phyloP scores from a whole-genome alignment of 2,113 vertebrate species.

The Calyptommatus sinebrachiatus region DNA sequence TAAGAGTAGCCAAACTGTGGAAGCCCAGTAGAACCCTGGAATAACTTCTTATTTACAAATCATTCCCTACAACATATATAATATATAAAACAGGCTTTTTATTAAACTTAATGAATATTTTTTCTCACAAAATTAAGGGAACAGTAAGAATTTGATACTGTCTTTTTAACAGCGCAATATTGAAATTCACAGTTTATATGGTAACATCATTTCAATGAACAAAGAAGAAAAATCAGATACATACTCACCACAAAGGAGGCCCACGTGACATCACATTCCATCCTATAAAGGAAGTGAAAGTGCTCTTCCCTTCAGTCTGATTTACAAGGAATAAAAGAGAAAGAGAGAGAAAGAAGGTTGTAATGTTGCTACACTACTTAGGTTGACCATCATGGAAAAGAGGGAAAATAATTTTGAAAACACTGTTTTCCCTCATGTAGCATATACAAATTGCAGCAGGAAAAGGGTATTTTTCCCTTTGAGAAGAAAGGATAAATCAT shows the following conservation, averaged over 20 bases:
- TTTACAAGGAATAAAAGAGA: constrained; percentile 76
- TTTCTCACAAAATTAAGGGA: neutral
- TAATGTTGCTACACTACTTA: constrained; percentile 70
- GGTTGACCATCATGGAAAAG: constrained; percentile 48
- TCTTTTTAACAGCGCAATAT: constrained; percentile 17
- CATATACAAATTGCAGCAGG: constrained; percentile 31
- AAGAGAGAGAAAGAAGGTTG: constrained; percentile 77
- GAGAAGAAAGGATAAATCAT: constrained; percentile 3
- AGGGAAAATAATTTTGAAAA: constrained; percentile 40
- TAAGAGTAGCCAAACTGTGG: too few species aligned
- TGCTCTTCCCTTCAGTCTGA: constrained; percentile 78
- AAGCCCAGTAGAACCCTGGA: too few species aligned
- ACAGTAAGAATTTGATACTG: neutral
- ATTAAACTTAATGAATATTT: neutral
- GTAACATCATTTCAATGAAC: constrained; percentile 45
- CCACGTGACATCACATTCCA: constrained; percentile 79
- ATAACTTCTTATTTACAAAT: neutral
- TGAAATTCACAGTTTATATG: constrained; percentile 23
- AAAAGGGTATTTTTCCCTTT: constrained; percentile 1
- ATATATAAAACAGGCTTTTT: neutral
- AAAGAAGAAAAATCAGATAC: constrained; percentile 72
- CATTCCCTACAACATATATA: neutral
- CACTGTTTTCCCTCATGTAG: neutral
- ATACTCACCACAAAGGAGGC: constrained; percentile 78
- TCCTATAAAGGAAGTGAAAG: constrained; percentile 80